Percentiles rank a stretch among this genome's conserved stretches.
Conservation (phyloP, 2,888 invertebrate species). For the Didymodactylos carnosus region DNA sequence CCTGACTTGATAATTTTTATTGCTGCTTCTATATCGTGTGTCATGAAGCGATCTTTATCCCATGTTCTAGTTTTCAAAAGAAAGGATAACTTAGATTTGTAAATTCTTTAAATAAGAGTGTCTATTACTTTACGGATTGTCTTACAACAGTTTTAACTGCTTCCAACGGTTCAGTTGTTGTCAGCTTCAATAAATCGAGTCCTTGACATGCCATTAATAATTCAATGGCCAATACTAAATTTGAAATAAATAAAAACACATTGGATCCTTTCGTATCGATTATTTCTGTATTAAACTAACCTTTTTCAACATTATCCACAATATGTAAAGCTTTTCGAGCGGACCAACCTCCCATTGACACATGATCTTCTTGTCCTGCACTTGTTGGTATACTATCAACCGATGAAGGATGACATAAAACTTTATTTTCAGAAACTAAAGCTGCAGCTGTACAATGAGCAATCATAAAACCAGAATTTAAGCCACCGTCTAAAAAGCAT, state of each 20-base stretch:
- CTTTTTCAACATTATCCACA: slow-evolving; percentile 37
- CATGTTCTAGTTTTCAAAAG: slow-evolving; percentile 36
- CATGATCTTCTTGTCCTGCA: slow-evolving; percentile 50
- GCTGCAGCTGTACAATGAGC: slow-evolving; percentile 49
- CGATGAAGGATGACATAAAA: slow-evolving; percentile 47
- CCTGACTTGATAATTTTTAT: slow-evolving; percentile 35
- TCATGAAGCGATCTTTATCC: slow-evolving; percentile 46
- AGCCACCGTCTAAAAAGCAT: slow-evolving; percentile 47
- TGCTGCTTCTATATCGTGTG: slow-evolving; percentile 45
- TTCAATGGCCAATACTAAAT: slow-evolving; percentile 45
- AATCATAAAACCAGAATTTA: slow-evolving; percentile 51
- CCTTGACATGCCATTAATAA: slow-evolving; percentile 47
- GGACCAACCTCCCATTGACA: slow-evolving; percentile 49
- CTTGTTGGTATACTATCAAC: slow-evolving; percentile 48
- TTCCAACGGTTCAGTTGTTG: slow-evolving; percentile 45
- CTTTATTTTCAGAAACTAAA: slow-evolving; percentile 49
- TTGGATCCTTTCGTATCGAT: not conserved
- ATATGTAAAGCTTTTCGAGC: slow-evolving; percentile 45
- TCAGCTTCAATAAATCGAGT: slow-evolving; percentile 46
- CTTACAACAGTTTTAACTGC: slow-evolving; percentile 45
- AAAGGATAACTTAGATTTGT: not conserved
- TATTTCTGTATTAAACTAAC: not conserved
- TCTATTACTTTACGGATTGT: slow-evolving; percentile 34
- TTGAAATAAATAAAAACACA: not conserved
- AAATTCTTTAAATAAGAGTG: not conserved